Percentiles rank a stretch among this genome's conserved stretches.
These are phyloP conservation scores for Corythornis madagascariensis DNA, from an alignment of 2,113 vertebrate species.

Conservation along the genomic window DNA sequence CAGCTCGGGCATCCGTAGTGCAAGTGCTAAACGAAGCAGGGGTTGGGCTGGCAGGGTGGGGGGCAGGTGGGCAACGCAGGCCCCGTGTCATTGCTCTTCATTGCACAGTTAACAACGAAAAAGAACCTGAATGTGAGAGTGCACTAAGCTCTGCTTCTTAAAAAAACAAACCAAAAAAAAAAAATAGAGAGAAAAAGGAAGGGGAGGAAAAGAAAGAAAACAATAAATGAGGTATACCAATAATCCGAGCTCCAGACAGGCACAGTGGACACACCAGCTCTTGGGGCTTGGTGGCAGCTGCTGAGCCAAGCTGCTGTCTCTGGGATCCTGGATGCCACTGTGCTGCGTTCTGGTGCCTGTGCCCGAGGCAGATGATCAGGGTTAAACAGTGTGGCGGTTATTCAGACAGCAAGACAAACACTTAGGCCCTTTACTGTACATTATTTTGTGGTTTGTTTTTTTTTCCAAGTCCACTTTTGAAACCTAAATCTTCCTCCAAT, in stretches of 20 bases:
- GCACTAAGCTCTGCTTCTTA: slow-evolving; percentile 18
- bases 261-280: neutral
- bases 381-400: neutral
- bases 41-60: neutral
- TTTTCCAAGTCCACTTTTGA: neutral
- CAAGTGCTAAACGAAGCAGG: neutral
- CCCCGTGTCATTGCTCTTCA: neutral
- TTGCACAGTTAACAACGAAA: slow-evolving; percentile 3
- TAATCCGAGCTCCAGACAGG: neutral
- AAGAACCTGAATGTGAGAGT: slow-evolving; percentile 14
- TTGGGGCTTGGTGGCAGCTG: neutral
- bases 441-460: neutral
- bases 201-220: neutral
- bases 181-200: neutral
- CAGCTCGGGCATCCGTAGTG: neutral
- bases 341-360: slow-evolving; percentile 17
- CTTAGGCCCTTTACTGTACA: neutral
- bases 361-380: neutral
- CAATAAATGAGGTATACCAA: slow-evolving; percentile 67
- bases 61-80: neutral
- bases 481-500: neutral
- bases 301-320: neutral
- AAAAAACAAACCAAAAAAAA: neutral
- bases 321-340: neutral
- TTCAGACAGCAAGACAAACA: neutral